Evolutionary conservation across 1,140 invertebrate genomes (phyloP), one percentile per base, ranked within the genome.

Genomic region (Brachionus sp.): DNA sequence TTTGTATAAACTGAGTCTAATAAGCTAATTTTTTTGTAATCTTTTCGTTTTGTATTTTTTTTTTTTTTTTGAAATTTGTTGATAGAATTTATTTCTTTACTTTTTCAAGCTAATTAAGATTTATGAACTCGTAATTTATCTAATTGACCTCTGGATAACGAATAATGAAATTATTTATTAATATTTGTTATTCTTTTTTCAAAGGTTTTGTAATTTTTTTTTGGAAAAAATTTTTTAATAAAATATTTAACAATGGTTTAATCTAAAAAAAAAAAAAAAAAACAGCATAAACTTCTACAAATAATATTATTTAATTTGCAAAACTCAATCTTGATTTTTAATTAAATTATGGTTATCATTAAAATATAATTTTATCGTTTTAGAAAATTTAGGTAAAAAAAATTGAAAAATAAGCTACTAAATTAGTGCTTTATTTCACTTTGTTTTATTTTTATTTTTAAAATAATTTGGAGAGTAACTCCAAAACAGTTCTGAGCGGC

Each of bases 1-100:
- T 57, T 57, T 57, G 50, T 57, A 57, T 57, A 57, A 57, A 57
- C 50, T 57, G n/a, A 57, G n/a, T 57, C 50, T 57, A 57, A 57
- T 57, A 57, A 57, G 50, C 50, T 57, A 7, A 57, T 19, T 57
- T 57, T 57, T 57, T 57, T 57, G 50, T 57, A 57, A 57, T 57
- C 9, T 57, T 57, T 57, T 57, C 50, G 50, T 57, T 57, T 57
- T 57, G 50, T 57, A 57, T 57, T 57, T 19, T 57, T 57, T 57
- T 57, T 29, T 57, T 57, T 57, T 57, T 57, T 57, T 23, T 57
- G 6, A 5, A 57, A 57, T 57, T 23, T 57, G 50, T 57, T 57
- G 50, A 57, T 57, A 57, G 16, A 19, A 19, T 50, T 50, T 50
- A 13, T 50, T 50, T 50, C 13, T 50, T 50, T 46, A 29, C 16